Conservation (phyloP, 2,113 vertebrate species). For the Callopanchax toddi region DNA sequence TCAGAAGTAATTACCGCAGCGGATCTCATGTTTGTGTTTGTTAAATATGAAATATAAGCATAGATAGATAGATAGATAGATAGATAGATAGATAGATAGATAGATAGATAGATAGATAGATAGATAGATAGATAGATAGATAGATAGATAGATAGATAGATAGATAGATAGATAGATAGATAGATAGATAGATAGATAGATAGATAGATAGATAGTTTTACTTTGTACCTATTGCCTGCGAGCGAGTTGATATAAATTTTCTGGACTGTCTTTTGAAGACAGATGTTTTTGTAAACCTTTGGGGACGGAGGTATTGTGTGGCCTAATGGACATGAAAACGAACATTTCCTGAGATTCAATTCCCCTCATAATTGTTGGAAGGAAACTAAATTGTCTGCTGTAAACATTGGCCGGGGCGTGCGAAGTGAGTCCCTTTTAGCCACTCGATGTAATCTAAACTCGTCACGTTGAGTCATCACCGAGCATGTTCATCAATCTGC, state of each 20-base stretch:
- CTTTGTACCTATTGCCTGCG: constrained; percentile 63
- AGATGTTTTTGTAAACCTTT: constrained; percentile 82
- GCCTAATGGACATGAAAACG: constrained; percentile 90
- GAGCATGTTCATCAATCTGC: constrained; percentile 53
- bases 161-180: no score
- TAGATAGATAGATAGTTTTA: constrained; percentile 36
- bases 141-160: no score
- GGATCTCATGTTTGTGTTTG: constrained; percentile 2
- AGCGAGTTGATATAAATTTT: constrained; percentile 75
- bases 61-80: background rate
- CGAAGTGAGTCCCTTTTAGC: constrained; percentile 81
- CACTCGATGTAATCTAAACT: constrained; percentile 27
- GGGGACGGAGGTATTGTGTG: constrained; percentile 89
- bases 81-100: background rate
- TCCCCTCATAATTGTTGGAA: constrained; percentile 99
- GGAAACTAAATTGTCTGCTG: constrained; percentile 93
- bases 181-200: background rate
- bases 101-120: background rate
- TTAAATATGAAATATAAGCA: background rate
- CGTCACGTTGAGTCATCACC: constrained; percentile 39
- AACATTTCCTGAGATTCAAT: constrained; percentile 99
- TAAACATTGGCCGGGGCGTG: constrained; percentile 92
- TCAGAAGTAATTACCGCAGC: background rate
- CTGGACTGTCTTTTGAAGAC: constrained; percentile 78
- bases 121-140: no score